phyloP scores from a whole-genome alignment of 2,888 invertebrate species.

The Agrenia bidenticulata region DNA sequence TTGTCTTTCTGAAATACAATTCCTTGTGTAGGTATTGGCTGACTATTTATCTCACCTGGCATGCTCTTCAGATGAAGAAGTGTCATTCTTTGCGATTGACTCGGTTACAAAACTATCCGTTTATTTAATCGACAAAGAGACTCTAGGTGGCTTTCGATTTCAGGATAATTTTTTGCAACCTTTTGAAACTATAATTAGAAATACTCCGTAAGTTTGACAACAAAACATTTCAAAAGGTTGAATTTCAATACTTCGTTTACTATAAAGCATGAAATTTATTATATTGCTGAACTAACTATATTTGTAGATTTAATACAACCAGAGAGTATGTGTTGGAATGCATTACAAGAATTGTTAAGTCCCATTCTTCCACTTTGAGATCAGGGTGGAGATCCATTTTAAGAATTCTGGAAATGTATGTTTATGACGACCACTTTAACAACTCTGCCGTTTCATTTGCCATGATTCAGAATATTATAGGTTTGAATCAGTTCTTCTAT shows the following conservation, averaged over 20 bases:
- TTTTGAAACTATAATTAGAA: conserved; percentile 41
- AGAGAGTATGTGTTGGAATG: conserved; percentile 36
- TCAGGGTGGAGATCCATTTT: conserved; percentile 42
- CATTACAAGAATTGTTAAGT: conserved; percentile 37
- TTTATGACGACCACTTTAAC: neutral
- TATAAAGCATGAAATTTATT: neutral
- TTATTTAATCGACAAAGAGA: conserved; percentile 36
- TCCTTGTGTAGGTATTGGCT: conserved; percentile 31
- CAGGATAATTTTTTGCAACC: conserved; percentile 40
- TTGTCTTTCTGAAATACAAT: too few species aligned
- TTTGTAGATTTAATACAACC: conserved; percentile 9
- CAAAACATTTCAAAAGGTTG: neutral
- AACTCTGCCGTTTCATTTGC: conserved; percentile 13
- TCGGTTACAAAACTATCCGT: conserved; percentile 36
- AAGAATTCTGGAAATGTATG: conserved; percentile 16
- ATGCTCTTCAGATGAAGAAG: conserved; percentile 45
- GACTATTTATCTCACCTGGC: conserved; percentile 45
- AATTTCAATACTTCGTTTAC: too few species aligned
- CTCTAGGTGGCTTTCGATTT: conserved; percentile 42
- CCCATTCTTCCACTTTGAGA: conserved; percentile 35
- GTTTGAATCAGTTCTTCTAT: conserved; percentile 2
- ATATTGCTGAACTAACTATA: too few species aligned
- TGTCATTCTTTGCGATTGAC: conserved; percentile 43
- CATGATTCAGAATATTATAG: conserved; percentile 20
- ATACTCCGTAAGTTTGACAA: conserved; percentile 40